phyloP scores from a whole-genome alignment of 1,140 invertebrate genomes.

The Drosophila truncata region DNA sequence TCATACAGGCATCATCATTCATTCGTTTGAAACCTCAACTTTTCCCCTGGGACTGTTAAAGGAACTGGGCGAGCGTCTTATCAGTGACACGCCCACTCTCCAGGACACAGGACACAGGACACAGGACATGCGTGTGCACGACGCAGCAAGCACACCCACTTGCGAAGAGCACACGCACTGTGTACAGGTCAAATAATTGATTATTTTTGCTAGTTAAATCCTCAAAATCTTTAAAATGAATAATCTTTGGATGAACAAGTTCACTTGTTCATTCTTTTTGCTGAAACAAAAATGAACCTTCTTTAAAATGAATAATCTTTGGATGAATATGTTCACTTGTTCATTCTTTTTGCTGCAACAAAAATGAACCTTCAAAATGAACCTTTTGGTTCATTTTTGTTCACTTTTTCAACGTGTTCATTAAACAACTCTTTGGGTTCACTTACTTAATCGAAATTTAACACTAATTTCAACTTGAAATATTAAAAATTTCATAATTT shows the following conservation, averaged over 20 bases:
- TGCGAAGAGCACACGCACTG: conserved; percentile 7
- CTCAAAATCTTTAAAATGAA: neutral
- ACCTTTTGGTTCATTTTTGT: too few relatives aligned
- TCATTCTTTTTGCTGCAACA: neutral
- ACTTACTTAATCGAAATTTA: neutral
- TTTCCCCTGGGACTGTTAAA: conserved; percentile 8
- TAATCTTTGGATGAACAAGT: neutral
- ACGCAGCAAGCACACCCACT: too few relatives aligned
- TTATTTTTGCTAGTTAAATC: neutral
- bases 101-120: conserved; percentile 5
- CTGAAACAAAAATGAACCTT: neutral
- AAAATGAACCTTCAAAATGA: neutral
- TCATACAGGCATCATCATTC: conserved; percentile 32
- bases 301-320: too few relatives aligned
- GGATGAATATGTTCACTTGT: neutral
- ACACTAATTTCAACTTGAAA: neutral
- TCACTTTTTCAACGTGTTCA: neutral
- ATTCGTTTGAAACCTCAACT: conserved; percentile 21
- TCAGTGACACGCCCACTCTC: conserved; percentile 28
- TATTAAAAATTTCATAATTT: neutral
- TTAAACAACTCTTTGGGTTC: neutral
- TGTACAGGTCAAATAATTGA: neutral
- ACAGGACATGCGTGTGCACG: neutral
- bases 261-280: neutral
- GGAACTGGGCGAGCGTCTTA: conserved; percentile 20